Evolutionary conservation across 2,797 vertebrate genomes (phyloP).

Genomic region (Cygnus olor): DNA sequence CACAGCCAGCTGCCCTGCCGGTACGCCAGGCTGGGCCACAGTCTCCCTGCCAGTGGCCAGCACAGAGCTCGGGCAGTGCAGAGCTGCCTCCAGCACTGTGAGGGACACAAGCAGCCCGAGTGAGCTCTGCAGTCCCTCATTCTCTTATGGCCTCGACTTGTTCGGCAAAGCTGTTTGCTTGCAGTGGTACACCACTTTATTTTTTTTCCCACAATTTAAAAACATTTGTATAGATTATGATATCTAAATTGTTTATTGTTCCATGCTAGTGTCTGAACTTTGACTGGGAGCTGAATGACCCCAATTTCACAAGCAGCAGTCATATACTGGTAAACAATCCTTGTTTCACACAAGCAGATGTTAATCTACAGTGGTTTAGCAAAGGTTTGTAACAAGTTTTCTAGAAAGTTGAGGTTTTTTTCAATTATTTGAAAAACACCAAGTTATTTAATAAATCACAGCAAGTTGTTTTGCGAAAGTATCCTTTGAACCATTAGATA

Average conservation of each 20-base stretch:
- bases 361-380: neutral
- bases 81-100: neutral
- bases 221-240: neutral
- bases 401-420: neutral
- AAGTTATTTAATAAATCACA: constrained; percentile 57
- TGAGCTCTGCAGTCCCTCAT: neutral
- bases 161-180: neutral
- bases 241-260: neutral
- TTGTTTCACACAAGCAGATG: neutral
- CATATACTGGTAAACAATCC: neutral
- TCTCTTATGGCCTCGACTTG: neutral
- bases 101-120: neutral
- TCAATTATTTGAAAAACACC: constrained; percentile 45
- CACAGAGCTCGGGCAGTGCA: neutral
- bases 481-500: constrained; percentile 62
- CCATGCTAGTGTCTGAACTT: constrained; percentile 20
- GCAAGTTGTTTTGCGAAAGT: constrained; percentile 44
- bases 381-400: neutral
- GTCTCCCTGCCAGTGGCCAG: neutral
- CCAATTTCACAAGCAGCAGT: constrained; percentile 17
- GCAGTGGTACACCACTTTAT: neutral
- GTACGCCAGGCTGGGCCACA: too few relatives aligned
- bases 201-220: neutral
- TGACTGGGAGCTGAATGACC: constrained; percentile 22
- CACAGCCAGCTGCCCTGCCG: too few relatives aligned